These are phyloP conservation scores for Rattus norvegicus DNA, from an alignment of 2,113 vertebrate genomes.

Conservation along the genomic window DNA sequence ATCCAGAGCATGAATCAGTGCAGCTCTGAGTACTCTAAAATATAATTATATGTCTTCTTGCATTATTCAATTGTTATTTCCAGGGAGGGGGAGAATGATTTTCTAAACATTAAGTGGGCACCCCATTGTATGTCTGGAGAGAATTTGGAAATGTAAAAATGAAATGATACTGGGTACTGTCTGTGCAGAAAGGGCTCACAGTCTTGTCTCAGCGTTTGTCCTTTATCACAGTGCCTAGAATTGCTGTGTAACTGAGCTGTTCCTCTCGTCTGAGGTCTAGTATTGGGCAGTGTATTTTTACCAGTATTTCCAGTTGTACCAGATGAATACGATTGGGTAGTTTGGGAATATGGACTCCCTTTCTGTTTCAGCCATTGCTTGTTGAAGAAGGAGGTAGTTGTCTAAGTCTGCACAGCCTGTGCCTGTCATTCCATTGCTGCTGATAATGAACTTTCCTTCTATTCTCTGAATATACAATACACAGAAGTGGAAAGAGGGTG, in stretches of 20 bases:
- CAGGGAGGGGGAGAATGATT: background rate
- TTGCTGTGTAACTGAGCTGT: conserved; percentile 15
- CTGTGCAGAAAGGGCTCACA: conserved; percentile 1
- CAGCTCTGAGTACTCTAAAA: background rate
- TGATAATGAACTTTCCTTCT: conserved; percentile 71
- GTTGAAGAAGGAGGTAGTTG: conserved; percentile 59
- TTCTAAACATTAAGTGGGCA: background rate
- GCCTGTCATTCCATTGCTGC: conserved; percentile 64
- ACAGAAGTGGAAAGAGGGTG: conserved; percentile 76
- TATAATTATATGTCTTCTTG: conserved; percentile 15
- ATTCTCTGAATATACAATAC: conserved; percentile 67
- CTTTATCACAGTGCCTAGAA: conserved; percentile 24
- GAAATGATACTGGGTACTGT: background rate
- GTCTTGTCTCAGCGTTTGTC: background rate
- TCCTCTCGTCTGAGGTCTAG: conserved; percentile 48
- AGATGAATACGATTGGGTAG: background rate
- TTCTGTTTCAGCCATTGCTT: conserved; percentile 60
- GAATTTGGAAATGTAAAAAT: background rate
- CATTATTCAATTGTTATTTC: conserved; percentile 12
- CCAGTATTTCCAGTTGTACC: conserved; percentile 11
- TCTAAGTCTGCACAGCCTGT: conserved; percentile 50
- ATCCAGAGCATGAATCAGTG: background rate
- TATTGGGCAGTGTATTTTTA: conserved; percentile 37
- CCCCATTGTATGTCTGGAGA: background rate
- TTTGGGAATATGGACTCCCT: conserved; percentile 47